A percentile compares a stretch with the other conserved stretches of the same genome.
These are phyloP conservation scores for Petromus typicus DNA, from an alignment of 2,113 vertebrate species.

Conservation along the genomic window DNA sequence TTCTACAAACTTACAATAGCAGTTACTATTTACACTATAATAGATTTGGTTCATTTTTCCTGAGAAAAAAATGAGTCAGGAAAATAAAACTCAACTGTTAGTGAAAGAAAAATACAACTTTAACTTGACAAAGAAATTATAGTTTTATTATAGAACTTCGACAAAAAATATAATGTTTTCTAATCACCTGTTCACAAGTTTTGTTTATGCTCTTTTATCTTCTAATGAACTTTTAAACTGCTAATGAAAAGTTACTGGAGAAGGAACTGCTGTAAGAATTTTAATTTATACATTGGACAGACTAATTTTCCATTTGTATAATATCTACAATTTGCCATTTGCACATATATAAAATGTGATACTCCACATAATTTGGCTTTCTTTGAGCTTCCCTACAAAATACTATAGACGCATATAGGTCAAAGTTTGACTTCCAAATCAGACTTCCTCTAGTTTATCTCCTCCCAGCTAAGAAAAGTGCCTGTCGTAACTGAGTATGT, in stretches of 20 bases:
- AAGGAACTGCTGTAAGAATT: neutral
- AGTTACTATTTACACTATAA: neutral
- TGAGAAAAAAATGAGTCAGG: neutral
- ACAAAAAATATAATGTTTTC: constrained; percentile 28
- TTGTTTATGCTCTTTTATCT: neutral
- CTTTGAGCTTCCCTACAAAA: neutral
- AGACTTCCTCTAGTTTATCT: neutral
- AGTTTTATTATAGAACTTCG: neutral
- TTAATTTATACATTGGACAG: neutral
- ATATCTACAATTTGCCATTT: too few species aligned
- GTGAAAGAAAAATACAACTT: neutral
- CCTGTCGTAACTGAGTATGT: neutral
- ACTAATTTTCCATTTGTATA: neutral
- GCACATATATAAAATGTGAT: neutral
- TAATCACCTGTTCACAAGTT: neutral
- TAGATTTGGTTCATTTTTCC: neutral
- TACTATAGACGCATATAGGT: neutral
- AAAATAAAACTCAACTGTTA: neutral
- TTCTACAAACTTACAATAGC: neutral
- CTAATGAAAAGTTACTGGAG: neutral
- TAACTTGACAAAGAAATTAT: neutral
- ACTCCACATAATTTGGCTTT: neutral
- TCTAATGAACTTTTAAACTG: neutral
- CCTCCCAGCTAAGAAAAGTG: neutral
- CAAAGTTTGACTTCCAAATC: neutral